phyloP scores from a whole-genome alignment of 2,113 vertebrate species.

The Cephalopterus ornatus region DNA sequence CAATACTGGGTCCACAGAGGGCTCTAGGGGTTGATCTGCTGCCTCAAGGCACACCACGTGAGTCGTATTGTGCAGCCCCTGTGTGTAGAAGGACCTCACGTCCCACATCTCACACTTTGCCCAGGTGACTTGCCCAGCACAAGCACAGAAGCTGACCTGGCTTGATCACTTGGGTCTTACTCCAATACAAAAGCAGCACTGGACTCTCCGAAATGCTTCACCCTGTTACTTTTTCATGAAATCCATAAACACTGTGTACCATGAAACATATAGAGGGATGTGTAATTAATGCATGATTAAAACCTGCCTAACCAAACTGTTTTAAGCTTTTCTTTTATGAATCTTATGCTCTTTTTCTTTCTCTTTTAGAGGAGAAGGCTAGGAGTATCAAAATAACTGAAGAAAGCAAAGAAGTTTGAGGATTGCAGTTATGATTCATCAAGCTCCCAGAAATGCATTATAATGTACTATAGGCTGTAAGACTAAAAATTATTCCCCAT shows the following conservation, averaged over 20 bases:
- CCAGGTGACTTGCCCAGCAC: background rate
- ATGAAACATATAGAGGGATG: accelerated
- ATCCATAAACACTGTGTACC: background rate
- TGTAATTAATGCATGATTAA: background rate
- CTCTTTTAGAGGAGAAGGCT: background rate
- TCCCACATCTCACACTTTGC: background rate
- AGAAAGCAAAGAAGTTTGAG: constrained; percentile 8
- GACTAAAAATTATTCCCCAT: constrained; percentile 75
- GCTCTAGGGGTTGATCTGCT: background rate
- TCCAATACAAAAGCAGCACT: background rate
- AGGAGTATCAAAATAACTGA: background rate
- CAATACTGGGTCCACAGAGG: background rate
- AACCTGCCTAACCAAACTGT: background rate
- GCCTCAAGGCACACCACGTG: background rate
- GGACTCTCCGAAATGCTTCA: background rate
- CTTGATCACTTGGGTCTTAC: background rate
- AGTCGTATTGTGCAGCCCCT: accelerated
- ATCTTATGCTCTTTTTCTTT: background rate
- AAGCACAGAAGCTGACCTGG: background rate
- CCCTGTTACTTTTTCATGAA: background rate
- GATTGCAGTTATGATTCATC: constrained; percentile 49
- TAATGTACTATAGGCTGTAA: constrained; percentile 68
- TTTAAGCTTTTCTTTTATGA: background rate
- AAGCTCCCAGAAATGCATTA: constrained; percentile 62
- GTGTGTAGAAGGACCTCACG: accelerated